phyloP scores from a whole-genome alignment of 1,140 invertebrate species.

The Pseudachorutes palmiensis region DNA sequence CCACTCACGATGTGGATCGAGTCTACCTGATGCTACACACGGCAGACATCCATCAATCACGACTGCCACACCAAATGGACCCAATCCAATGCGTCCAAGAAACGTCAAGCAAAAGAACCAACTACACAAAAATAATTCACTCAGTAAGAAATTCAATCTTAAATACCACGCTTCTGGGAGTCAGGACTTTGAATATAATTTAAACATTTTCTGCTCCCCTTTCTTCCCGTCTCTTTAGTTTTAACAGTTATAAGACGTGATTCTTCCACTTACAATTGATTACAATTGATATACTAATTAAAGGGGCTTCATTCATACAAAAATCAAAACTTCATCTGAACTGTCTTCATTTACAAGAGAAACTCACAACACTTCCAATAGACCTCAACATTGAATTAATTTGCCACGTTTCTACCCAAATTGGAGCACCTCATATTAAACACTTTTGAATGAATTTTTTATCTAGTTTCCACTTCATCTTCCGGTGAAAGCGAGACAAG shows the following conservation, averaged over 20 bases:
- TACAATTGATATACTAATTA: no score
- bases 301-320: no score
- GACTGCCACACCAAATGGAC: background rate
- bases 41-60: background rate
- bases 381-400: no score
- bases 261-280: no score
- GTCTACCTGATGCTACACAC: background rate
- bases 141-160: constrained; percentile 30
- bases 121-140: constrained; percentile 38
- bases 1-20: constrained; percentile 21
- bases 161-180: background rate
- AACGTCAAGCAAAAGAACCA: constrained; percentile 39
- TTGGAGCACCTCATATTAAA: no score
- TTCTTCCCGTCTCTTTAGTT: background rate
- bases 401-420: no score
- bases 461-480: background rate
- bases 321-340: no score
- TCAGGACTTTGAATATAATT: background rate
- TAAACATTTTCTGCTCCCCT: background rate
- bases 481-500: constrained; percentile 14
- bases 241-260: background rate
- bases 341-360: no score
- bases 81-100: constrained; percentile 26
- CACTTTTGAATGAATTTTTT: background rate
- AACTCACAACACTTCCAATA: no score